Base-by-base conservation (phyloP, 2,113 vertebrate genomes). In the Pogonocichla stellata region DNA sequence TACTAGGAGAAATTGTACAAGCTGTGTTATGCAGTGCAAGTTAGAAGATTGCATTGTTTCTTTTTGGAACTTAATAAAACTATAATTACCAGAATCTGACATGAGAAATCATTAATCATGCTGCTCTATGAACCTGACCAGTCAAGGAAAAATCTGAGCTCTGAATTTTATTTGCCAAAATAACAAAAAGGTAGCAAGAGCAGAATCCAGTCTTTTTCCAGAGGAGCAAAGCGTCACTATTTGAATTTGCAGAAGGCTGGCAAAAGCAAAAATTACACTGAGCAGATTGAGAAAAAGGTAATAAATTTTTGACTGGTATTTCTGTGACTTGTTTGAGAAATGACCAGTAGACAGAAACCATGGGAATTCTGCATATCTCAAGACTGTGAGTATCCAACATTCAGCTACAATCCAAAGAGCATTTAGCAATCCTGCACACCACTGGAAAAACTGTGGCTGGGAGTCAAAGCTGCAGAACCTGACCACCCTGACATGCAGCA, bases 41-140 rank as follows among this genome's bases (percentile, higher is more conserved):
- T 53, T 74, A 92, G 45, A 92, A 57, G n/a, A 92, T 1, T 69
- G 34, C 38, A 80, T 31, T 93, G 48, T 60, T 92, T 93, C 69
- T 75, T 91, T 93, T 62, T 83, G 56, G 74, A 82, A 86, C 24
- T 85, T 80, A 90, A 80, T 82, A 92, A 85, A 91, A 95, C 33
- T 14, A 12, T 57, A 75, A 75, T 92, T 95, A 95, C n/a, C 54
- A 77, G 51, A 73, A 86, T 54, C 65, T 95, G 86, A 70, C 82
- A 88, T 6, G 7, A 88, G 51, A 86, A 80, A 80, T 70, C 67
- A 88, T 80, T 83, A 77, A 73, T 94, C 71, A 73, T 10, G 24
- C 31, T 85, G 60, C 38, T 80, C 38, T 73, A 19, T 45, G 71
- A 95, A 93, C 47, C 17, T 74, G 65, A 65, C 20, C 38, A 70